These are phyloP conservation scores for Ellobius talpinus DNA, from an alignment of 2,113 vertebrate species.

Conservation along the genomic window DNA sequence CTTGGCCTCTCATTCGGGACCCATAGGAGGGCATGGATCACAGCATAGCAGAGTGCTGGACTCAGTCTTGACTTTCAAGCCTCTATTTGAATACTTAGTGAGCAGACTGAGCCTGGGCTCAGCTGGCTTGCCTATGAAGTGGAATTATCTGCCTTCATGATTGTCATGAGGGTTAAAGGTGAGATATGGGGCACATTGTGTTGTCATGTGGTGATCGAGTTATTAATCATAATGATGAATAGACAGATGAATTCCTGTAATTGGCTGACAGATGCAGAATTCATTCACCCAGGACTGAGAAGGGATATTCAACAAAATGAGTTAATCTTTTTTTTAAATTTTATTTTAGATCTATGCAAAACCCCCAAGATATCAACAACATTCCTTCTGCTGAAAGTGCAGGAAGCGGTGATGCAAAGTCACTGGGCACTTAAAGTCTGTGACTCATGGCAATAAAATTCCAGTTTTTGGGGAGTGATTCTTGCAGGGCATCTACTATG, in stretches of 20 bases:
- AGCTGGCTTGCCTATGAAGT: conserved; percentile 17
- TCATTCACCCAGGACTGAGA: background rate
- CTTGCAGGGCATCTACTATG: background rate
- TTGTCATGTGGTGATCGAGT: background rate
- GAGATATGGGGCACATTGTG: background rate
- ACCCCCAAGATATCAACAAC: background rate
- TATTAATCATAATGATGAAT: conserved; percentile 26
- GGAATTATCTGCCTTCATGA: background rate
- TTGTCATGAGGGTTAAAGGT: conserved; percentile 15
- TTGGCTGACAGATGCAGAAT: background rate
- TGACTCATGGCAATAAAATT: background rate
- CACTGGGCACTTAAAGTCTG: background rate
- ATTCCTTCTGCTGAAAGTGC: background rate
- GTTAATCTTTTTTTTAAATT: background rate
- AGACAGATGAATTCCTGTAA: conserved; percentile 31
- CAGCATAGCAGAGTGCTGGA: rapidly evolving
- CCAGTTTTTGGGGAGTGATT: background rate
- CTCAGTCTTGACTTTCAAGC: background rate
- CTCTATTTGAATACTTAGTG: background rate
- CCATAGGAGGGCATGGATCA: background rate
- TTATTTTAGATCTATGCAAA: background rate
- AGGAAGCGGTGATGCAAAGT: background rate
- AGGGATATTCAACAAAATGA: background rate
- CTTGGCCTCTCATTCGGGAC: background rate
- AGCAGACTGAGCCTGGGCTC: background rate